A percentile compares a stretch with the other conserved stretches of the same genome.
phyloP scores from a whole-genome alignment of 35 echinoderm and acorn worm genomes.

The Apostichopus parvimensis region DNA sequence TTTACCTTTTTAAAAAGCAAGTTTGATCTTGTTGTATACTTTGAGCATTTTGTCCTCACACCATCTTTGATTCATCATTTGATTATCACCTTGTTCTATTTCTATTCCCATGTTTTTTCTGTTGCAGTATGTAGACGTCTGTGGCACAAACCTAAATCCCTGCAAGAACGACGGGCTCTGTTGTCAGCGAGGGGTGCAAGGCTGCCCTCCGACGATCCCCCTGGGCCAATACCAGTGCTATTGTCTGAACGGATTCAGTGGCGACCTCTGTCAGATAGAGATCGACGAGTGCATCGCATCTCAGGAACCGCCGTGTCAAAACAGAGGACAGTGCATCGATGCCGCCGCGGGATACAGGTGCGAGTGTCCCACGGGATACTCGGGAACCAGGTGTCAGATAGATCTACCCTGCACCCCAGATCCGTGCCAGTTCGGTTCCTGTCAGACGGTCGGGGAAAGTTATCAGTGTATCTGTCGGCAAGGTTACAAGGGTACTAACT shows the following conservation, averaged over 20 bases:
- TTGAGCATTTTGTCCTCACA: no score
- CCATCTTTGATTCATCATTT: no score
- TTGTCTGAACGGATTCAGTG: constrained; percentile 89
- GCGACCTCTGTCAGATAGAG: constrained; percentile 86
- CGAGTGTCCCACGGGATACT: constrained; percentile 75
- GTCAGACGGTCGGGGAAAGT: constrained; percentile 67
- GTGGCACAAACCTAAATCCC: constrained; percentile 70
- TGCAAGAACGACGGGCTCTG: constrained; percentile 89
- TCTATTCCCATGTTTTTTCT: constrained; percentile 2
- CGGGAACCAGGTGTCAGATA: constrained; percentile 70
- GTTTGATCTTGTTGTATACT: no score
- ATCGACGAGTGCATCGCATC: constrained; percentile 84
- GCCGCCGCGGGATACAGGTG: constrained; percentile 50
- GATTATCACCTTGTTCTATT: not conserved
- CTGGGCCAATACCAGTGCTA: constrained; percentile 84
- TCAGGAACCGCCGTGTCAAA: constrained; percentile 66
- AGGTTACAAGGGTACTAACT: constrained; percentile 81
- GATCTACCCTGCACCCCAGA: constrained; percentile 88
- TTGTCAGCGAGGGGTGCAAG: constrained; percentile 62
- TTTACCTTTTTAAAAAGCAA: no score
- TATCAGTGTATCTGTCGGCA: constrained; percentile 81
- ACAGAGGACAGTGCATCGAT: constrained; percentile 85
- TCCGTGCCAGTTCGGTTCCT: constrained; percentile 85
- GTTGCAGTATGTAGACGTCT: constrained; percentile 73
- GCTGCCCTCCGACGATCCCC: constrained; percentile 63